Conservation (phyloP, 1,140 invertebrate genomes). For the Pogonognathellus flavescens region DNA sequence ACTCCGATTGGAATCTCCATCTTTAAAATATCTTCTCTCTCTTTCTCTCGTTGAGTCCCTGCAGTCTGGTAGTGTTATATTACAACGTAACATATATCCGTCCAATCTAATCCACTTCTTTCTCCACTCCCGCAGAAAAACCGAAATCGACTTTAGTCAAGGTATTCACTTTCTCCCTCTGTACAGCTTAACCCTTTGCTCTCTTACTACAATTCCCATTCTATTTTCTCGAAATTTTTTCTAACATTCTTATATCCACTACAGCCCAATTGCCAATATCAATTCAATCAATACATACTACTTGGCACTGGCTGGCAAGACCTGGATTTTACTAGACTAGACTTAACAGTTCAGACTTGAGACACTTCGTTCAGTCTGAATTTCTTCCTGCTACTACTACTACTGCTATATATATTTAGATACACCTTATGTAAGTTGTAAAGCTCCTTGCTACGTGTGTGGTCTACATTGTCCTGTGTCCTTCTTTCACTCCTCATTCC, state of each 20-base stretch:
- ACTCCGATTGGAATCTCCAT: slow-evolving; percentile 54
- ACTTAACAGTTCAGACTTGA: neutral
- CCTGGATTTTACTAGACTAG: neutral
- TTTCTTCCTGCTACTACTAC: no score
- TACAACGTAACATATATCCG: slow-evolving; percentile 3
- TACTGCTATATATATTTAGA: no score
- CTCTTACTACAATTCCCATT: slow-evolving; percentile 15
- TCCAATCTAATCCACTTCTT: slow-evolving; percentile 48
- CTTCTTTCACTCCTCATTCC: neutral
- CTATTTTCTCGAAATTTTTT: neutral
- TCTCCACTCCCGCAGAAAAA: slow-evolving; percentile 31
- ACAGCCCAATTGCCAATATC: slow-evolving; percentile 44
- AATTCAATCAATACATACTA: slow-evolving; percentile 43
- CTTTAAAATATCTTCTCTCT: slow-evolving; percentile 35
- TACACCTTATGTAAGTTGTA: no score
- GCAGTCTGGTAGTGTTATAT: neutral
- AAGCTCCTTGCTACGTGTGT: neutral
- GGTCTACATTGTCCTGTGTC: neutral
- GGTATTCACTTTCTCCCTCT: slow-evolving; percentile 32
- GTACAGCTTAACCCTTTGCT: slow-evolving; percentile 23
- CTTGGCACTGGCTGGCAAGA: neutral
- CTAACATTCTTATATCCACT: neutral
- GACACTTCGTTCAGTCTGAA: no score
- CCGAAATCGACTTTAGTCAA: slow-evolving; percentile 12
- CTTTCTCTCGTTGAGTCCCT: neutral